A percentile compares a stretch with the other conserved stretches of the same genome.
Conservation (phyloP, 1,140 invertebrate species). For the Platyscapa corneri region DNA sequence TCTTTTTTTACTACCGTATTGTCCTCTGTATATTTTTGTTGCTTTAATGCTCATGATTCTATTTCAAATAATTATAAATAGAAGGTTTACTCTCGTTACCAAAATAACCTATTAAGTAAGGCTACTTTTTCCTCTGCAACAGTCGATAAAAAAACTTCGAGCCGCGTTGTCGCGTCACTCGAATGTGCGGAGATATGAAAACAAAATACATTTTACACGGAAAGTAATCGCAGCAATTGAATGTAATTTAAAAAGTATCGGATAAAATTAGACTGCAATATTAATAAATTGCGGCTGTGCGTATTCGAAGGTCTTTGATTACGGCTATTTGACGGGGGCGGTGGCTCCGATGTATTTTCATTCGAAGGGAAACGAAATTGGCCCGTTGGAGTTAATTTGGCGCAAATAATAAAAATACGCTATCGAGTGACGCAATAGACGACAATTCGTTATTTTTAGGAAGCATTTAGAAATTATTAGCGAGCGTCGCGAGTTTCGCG, state of each 20-base stretch:
- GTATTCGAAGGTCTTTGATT: no score
- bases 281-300: no score
- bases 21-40: neutral
- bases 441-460: no score
- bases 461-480: neutral
- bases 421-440: no score
- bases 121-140: neutral
- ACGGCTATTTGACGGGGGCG: no score
- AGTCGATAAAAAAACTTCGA: no score
- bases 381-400: neutral
- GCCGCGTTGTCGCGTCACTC: no score
- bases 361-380: neutral
- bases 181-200: no score
- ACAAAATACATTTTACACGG: no score
- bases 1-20: neutral
- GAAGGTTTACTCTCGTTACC: neutral
- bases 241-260: no score
- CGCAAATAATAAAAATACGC: neutral
- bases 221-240: no score
- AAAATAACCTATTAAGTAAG: neutral
- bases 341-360: neutral
- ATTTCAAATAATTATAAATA: neutral
- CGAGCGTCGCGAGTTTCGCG: neutral
- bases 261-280: no score
- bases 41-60: neutral